Percentiles rank a stretch among this genome's conserved stretches.
Conservation (phyloP, 2,888 invertebrate genomes). For the Sphaerophoria rueppellii region DNA sequence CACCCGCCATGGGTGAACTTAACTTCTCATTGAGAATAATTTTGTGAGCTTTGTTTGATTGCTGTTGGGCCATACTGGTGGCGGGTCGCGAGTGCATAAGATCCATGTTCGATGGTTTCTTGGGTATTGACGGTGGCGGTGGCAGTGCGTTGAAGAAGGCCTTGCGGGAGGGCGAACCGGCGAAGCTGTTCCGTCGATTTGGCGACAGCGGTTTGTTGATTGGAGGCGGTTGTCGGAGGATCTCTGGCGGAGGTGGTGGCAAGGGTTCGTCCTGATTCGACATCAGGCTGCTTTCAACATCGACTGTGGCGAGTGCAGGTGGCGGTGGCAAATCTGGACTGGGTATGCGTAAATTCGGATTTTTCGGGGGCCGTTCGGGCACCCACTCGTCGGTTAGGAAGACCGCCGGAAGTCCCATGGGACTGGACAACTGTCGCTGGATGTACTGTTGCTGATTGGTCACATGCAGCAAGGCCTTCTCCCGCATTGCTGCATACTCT, state of each 20-base stretch:
- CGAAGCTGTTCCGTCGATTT: constrained; percentile 82
- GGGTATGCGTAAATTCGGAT: constrained; percentile 85
- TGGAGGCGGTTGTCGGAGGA: constrained; percentile 75
- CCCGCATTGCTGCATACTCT: constrained; percentile 84
- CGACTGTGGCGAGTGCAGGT: constrained; percentile 74
- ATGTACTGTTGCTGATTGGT: constrained; percentile 80
- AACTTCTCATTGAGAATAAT: constrained; percentile 77
- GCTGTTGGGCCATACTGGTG: constrained; percentile 76
- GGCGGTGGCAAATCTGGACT: constrained; percentile 82
- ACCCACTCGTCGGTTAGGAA: constrained; percentile 87
- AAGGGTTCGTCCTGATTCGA: constrained; percentile 80
- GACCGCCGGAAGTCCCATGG: constrained; percentile 83
- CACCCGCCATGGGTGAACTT: constrained; percentile 51
- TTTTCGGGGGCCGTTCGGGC: constrained; percentile 90
- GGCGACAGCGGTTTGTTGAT: constrained; percentile 78
- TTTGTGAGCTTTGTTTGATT: constrained; percentile 77
- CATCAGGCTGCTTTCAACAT: constrained; percentile 77
- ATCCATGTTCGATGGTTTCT: constrained; percentile 79
- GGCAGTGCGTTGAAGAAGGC: constrained; percentile 74
- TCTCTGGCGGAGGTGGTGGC: constrained; percentile 82
- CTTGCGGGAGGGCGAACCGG: constrained; percentile 81
- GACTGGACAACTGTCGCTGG: constrained; percentile 81
- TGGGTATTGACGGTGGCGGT: constrained; percentile 80
- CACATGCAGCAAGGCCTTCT: constrained; percentile 79
- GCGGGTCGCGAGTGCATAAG: constrained; percentile 78